Conservation (phyloP, 2,113 vertebrate genomes). For the Forbesichthys agassizii region DNA sequence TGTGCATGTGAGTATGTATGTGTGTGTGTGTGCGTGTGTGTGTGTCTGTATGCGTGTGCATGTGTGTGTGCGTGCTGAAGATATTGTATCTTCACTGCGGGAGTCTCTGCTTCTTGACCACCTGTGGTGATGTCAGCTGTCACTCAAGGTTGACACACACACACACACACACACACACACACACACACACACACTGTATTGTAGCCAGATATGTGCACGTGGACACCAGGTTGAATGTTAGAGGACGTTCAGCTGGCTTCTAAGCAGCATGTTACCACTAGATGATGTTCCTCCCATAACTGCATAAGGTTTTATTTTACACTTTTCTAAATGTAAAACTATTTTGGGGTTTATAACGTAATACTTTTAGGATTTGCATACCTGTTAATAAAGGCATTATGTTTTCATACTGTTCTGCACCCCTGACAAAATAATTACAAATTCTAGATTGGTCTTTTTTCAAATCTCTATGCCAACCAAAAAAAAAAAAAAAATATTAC, state of each 20-base stretch:
- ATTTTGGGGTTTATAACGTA: neutral
- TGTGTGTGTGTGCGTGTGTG: too few relatives aligned
- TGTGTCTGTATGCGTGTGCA: neutral
- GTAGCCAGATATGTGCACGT: too few relatives aligned
- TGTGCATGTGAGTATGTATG: too few relatives aligned
- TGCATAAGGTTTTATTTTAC: too few relatives aligned
- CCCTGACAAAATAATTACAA: neutral
- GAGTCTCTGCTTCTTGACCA: conserved; percentile 26
- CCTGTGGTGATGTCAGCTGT: conserved; percentile 56
- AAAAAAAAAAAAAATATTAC: neutral
- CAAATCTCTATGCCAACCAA: conserved; percentile 19
- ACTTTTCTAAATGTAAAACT: neutral
- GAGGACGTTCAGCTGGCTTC: conserved; percentile 1
- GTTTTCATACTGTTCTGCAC: neutral
- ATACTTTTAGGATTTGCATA: neutral
- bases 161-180: neutral
- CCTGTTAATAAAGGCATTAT: neutral
- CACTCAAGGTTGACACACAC: conserved; percentile 25
- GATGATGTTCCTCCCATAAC: too few relatives aligned
- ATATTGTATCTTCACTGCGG: neutral
- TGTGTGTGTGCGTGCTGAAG: too few relatives aligned
- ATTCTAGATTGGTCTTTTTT: conserved; percentile 1
- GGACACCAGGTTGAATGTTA: conserved; percentile 39
- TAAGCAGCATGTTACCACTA: neutral
- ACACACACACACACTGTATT: neutral